Percentiles rank a stretch among this genome's conserved stretches.
These are phyloP conservation scores for Lydus trimaculatus DNA, from an alignment of 2,888 invertebrate genomes.

Conservation along the genomic window DNA sequence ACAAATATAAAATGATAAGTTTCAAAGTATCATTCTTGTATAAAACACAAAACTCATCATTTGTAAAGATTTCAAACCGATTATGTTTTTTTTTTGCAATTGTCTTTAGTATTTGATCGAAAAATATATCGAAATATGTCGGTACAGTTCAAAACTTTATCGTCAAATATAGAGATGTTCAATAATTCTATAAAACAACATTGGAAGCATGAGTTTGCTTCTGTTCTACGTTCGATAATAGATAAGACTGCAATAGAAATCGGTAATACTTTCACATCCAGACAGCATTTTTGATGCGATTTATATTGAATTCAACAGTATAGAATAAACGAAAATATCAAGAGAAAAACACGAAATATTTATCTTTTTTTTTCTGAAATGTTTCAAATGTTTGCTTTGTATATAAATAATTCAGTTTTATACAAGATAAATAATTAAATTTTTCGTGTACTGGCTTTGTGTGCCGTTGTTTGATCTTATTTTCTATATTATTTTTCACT, in stretches of 20 bases:
- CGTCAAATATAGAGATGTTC: background rate
- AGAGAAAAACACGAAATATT: background rate
- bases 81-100: background rate
- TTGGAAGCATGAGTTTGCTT: background rate
- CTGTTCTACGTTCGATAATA: background rate
- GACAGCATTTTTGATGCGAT: no score
- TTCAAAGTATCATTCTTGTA: background rate
- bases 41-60: background rate
- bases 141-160: background rate
- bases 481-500: background rate
- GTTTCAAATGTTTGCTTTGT: background rate
- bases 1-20: background rate
- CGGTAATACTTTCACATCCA: no score
- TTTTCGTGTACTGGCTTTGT: background rate
- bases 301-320: no score
- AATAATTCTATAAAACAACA: background rate
- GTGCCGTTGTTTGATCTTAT: background rate
- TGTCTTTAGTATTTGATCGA: background rate
- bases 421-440: background rate
- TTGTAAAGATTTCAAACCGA: background rate
- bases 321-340: background rate
- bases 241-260: background rate
- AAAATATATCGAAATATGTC: background rate
- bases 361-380: no score
- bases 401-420: conserved; percentile 3